Base-by-base conservation (phyloP, 2,888 invertebrate genomes). In the Temnothorax ravouxi region DNA sequence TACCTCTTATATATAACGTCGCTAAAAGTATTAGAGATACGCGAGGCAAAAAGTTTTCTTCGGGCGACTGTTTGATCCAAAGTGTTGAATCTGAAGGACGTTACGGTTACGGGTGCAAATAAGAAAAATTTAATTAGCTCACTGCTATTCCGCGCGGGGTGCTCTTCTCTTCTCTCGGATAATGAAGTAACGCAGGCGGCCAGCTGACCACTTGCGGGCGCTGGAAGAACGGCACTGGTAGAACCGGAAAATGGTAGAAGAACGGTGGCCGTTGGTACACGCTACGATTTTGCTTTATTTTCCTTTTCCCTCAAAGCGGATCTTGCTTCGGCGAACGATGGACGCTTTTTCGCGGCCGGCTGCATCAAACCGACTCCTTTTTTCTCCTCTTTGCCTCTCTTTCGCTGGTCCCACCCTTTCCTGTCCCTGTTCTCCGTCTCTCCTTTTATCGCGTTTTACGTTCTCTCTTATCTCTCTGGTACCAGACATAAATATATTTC, bases 111-210 rank as follows among this genome's bases (percentile, higher is more conserved):
- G 38, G n/a, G 84, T 83, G 62, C 77, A 41, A 85, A 67, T 71
- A 80, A 90, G 82, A 86, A 89, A 86, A 90, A 88, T 87, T 87
- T 89, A 89, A 89, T 89, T 89, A 89, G 90, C 83, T 80, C 76
- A 72, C 69, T 50, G 67, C 80, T 82, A 89, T 87, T 87, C 80
- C 62, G 67, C 18, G 71, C 64, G 69, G 66, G 67, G 66, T n/a
- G 59, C 76, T 75, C 77, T 85, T 85, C 87, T 83, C 72, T 84
- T 56, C 54, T 25, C n/a, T 25, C 61, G 86, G 21, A 74, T 89
- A 89, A 88, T 87, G 88, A 84, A 89, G 89, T 87, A 89, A 89
- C 87, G 62, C 21, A 47, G 80, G 72, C 67, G 75, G 62, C 82
- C 84, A 83, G 84, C 59, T 87, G 83, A 71, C 75, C 67, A 89